Percentiles rank a stretch among this genome's conserved stretches.
Conservation (phyloP, 2,113 vertebrate genomes). For the Etheostoma spectabile region DNA sequence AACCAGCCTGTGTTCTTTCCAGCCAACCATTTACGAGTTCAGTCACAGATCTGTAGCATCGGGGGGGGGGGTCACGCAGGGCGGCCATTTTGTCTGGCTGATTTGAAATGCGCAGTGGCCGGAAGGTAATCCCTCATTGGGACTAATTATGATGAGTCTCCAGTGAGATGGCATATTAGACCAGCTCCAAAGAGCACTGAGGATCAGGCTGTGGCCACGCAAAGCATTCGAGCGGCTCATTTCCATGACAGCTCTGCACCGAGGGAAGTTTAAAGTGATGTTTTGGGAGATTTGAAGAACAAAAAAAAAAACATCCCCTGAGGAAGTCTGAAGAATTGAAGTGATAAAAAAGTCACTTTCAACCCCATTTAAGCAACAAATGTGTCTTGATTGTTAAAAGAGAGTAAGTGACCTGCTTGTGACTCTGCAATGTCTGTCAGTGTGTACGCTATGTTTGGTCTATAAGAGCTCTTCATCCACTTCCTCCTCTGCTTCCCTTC, state of each 20-base stretch:
- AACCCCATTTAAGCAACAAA: not conserved
- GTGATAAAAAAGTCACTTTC: slow-evolving; percentile 9
- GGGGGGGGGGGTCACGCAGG: slow-evolving; percentile 25
- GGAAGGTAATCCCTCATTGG: slow-evolving; percentile 77
- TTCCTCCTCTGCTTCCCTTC: slow-evolving; percentile 47
- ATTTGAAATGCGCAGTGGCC: slow-evolving; percentile 66
- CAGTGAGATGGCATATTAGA: slow-evolving; percentile 67
- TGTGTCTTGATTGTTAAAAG: slow-evolving; percentile 7
- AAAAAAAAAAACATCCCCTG: slow-evolving; percentile 4
- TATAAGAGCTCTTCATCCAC: slow-evolving; percentile 28
- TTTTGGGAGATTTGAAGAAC: slow-evolving; percentile 12
- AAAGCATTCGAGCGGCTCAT: slow-evolving; percentile 34
- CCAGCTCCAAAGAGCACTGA: slow-evolving; percentile 28
- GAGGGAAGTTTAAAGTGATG: slow-evolving; percentile 8
- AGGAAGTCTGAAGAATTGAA: not conserved
- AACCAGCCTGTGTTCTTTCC: not conserved
- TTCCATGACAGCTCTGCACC: slow-evolving; percentile 12
- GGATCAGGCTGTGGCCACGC: slow-evolving; percentile 28
- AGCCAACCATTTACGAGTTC: slow-evolving; percentile 27
- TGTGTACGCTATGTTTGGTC: slow-evolving; percentile 27
- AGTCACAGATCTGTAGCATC: slow-evolving; percentile 10
- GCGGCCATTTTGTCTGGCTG: slow-evolving; percentile 38
- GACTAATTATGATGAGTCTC: slow-evolving; percentile 72
- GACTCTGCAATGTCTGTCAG: slow-evolving; percentile 1
- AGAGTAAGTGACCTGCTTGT: not conserved